Percentiles rank a stretch among this genome's conserved stretches.
Conservation (phyloP, 2,888 invertebrate genomes). For the Acrocyrtus sp. region DNA sequence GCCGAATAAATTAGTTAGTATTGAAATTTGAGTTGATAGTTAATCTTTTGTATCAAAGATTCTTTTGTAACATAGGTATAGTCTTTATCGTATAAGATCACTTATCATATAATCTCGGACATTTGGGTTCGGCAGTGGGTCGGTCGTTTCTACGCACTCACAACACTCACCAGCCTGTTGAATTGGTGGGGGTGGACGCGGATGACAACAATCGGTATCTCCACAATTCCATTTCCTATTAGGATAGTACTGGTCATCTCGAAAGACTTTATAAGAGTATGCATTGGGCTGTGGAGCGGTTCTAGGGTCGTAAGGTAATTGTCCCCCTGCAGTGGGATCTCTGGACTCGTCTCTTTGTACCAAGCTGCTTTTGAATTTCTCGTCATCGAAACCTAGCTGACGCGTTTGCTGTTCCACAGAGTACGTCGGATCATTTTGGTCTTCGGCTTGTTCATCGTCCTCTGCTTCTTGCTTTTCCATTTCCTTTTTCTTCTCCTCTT, state of each 20-base stretch:
- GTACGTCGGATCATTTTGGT: conserved; percentile 14
- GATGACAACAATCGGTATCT: conserved; percentile 53
- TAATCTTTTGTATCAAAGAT: too few species aligned
- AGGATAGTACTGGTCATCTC: conserved; percentile 51
- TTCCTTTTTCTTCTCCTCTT: conserved; percentile 30
- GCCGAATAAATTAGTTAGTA: too few species aligned
- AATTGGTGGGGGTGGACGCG: conserved; percentile 5
- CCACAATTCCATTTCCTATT: conserved; percentile 59
- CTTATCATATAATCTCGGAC: conserved; percentile 12
- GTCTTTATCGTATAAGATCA: conserved; percentile 17
- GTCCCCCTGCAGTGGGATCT: conserved; percentile 31
- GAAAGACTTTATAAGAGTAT: conserved; percentile 47
- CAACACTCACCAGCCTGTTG: conserved; percentile 14
- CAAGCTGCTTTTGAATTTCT: conserved; percentile 6
- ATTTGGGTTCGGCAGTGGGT: conserved; percentile 29
- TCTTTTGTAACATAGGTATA: too few species aligned
- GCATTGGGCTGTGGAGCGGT: conserved; percentile 58
- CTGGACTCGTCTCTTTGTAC: conserved; percentile 11
- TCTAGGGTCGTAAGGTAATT: conserved; percentile 46
- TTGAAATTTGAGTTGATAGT: too few species aligned
- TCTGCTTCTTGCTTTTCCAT: conserved; percentile 19
- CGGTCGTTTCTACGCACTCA: conserved; percentile 35
- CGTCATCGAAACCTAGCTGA: conserved; percentile 13
- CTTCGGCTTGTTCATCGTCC: conserved; percentile 24
- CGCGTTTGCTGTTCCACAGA: conserved; percentile 13